Evolutionary conservation across 2,888 invertebrate genomes (phyloP).

Genomic region (Cancer borealis): DNA sequence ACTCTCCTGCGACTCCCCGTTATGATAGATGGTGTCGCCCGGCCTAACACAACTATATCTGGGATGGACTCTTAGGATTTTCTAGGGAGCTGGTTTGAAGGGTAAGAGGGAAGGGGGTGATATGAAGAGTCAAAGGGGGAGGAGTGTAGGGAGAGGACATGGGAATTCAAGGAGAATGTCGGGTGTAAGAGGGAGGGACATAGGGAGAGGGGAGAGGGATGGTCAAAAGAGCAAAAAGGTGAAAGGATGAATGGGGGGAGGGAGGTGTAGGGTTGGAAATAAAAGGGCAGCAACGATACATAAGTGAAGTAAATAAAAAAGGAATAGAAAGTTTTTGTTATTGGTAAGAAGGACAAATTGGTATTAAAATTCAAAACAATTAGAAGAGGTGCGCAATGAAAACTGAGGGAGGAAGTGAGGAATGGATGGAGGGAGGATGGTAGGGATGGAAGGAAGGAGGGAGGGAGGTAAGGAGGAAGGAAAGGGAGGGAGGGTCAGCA

Average conservation of each 20-base stretch:
- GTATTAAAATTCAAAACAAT: neutral
- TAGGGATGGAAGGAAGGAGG: neutral
- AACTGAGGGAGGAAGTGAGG: neutral
- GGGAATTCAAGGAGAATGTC: neutral
- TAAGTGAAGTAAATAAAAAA: neutral
- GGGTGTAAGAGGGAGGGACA: neutral
- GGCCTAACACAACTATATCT: slow-evolving; percentile 55
- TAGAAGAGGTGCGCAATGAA: neutral
- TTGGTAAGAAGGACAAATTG: neutral
- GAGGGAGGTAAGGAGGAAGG: neutral
- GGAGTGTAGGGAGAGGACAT: neutral
- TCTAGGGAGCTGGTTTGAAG: neutral
- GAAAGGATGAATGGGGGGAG: neutral
- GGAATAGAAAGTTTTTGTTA: neutral
- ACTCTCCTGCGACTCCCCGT: neutral
- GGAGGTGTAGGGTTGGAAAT: neutral
- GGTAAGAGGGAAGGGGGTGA: neutral
- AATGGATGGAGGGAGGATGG: neutral
- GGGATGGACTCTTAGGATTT: neutral
- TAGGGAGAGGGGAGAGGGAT: slow-evolving; percentile 11
- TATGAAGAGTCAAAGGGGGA: neutral
- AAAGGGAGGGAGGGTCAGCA: neutral
- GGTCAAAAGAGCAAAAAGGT: slow-evolving; percentile 11
- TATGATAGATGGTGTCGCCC: slow-evolving; percentile 53
- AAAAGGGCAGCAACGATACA: neutral